Percentiles rank a stretch among this genome's conserved stretches.
Conservation (phyloP, 1,140 invertebrate species). For the Parapsyche elsis region DNA sequence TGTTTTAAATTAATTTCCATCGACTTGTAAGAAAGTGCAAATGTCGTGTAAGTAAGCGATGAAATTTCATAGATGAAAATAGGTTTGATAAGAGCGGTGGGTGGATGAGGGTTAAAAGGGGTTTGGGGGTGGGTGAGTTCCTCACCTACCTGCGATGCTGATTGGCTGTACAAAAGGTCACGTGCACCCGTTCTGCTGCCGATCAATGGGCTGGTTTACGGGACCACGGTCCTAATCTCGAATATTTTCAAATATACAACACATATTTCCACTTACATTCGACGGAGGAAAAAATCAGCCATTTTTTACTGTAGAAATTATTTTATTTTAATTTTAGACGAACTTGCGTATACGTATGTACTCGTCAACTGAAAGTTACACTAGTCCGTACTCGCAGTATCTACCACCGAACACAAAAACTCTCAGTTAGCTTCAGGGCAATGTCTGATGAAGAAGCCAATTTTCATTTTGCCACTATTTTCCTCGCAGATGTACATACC, state of each 20-base stretch:
- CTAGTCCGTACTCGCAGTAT: too few species aligned
- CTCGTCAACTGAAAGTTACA: too few species aligned
- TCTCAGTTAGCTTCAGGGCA: neutral
- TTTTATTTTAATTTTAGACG: too few species aligned
- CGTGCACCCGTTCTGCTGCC: constrained; percentile 42
- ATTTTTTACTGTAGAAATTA: neutral
- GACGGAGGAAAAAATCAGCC: neutral
- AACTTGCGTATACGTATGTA: too few species aligned
- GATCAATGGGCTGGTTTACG: constrained; percentile 50
- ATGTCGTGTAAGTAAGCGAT: too few species aligned
- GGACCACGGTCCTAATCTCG: constrained; percentile 37
- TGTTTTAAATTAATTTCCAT: too few species aligned
- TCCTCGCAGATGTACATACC: too few species aligned
- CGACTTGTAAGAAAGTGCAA: too few species aligned
- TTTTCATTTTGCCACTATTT: too few species aligned
- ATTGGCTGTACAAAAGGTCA: constrained; percentile 55
- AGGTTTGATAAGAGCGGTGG: too few species aligned
- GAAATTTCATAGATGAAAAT: too few species aligned
- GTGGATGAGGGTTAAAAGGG: neutral
- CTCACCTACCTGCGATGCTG: constrained; percentile 49
- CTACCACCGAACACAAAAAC: too few species aligned
- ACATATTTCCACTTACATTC: neutral
- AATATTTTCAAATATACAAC: constrained; percentile 23
- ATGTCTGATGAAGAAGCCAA: neutral
- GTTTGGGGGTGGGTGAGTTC: neutral